Percentiles rank a stretch among this genome's conserved stretches.
phyloP scores from a whole-genome alignment of 2,888 invertebrate species.

The Erebia aethiops region DNA sequence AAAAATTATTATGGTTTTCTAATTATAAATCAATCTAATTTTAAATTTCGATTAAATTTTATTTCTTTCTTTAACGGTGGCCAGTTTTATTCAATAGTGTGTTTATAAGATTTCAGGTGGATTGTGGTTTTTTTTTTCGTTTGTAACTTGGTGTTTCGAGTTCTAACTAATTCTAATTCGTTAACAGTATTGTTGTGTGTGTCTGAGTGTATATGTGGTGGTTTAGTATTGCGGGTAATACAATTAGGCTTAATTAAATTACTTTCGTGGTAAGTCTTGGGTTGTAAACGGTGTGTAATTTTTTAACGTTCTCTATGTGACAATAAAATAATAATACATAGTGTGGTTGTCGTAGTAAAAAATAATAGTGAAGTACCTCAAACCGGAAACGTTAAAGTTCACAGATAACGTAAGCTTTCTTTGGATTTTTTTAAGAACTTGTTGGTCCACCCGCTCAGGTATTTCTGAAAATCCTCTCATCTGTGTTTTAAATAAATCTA shows the following conservation, averaged over 20 bases:
- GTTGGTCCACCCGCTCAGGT: background rate
- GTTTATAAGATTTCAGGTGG: background rate
- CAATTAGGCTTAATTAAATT: constrained; percentile 79
- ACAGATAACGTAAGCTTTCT: background rate
- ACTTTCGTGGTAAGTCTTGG: constrained; percentile 53
- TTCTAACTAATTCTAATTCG: constrained; percentile 5
- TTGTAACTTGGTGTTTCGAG: background rate
- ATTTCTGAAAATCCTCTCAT: background rate
- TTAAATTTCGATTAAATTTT: background rate
- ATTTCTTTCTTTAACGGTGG: background rate
- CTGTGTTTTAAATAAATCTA: too few species aligned
- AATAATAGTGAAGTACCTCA: background rate
- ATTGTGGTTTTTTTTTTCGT: background rate
- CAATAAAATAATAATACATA: background rate
- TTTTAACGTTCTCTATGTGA: constrained; percentile 15
- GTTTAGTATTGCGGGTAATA: constrained; percentile 66
- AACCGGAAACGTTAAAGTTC: background rate
- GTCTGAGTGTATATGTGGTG: constrained; percentile 48
- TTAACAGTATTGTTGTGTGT: constrained; percentile 10
- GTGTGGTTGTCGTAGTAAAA: background rate
- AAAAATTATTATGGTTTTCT: background rate
- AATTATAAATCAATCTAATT: background rate
- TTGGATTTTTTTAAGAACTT: background rate
- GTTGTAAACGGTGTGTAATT: constrained; percentile 33
- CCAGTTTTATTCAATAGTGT: background rate